Evolutionary conservation across 2,797 vertebrate genomes (phyloP), one percentile per base, ranked within the genome.

Genomic region (Gadopsis bispinosus): DNA sequence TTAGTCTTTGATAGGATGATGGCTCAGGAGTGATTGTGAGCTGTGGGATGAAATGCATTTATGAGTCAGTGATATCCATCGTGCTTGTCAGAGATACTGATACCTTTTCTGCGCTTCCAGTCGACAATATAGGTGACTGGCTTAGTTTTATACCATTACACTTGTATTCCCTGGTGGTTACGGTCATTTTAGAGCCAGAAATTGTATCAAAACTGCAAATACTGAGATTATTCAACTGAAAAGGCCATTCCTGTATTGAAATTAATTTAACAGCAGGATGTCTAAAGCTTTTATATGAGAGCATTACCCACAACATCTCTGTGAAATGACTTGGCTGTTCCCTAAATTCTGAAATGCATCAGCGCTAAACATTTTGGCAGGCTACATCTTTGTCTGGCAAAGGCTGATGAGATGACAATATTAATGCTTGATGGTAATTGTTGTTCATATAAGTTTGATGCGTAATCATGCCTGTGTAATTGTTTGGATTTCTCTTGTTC

Each of bases 361-460:
- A 41, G 31, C 65, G n/a, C 33, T 69, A 76, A 86, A 77, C 53
- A 79, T 69, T 63, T 75, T 75, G 74, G 72, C 80, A 80, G 83
- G 22, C 51, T n/a, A 26, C 55, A 9, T 64, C 62, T 20, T 59
- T 71, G 22, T 73, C 81, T 67, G 58, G 68, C 43, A 81, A 89
- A 85, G 65, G 65, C 69, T 84, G 77, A 84, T 79, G 77, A 84
- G 47, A 84, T 51, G 75, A 41, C 69, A 83, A 81, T 86, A 83
- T 62, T 0, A 81, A 66, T 72, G 69, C 88, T 83, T 82, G 74
- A 86, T 81, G 74, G 78, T 84, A 76, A 74, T 73, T 79, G 72
- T 50, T 69, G 71, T 79, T 83, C 51, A 5, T 63, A 5, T 63
- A 81, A 71, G n/a, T 75, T 48, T 78, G 33, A 53, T 77, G 47